Conservation (phyloP, 2,113 vertebrate genomes). For the Silurus glanis region DNA sequence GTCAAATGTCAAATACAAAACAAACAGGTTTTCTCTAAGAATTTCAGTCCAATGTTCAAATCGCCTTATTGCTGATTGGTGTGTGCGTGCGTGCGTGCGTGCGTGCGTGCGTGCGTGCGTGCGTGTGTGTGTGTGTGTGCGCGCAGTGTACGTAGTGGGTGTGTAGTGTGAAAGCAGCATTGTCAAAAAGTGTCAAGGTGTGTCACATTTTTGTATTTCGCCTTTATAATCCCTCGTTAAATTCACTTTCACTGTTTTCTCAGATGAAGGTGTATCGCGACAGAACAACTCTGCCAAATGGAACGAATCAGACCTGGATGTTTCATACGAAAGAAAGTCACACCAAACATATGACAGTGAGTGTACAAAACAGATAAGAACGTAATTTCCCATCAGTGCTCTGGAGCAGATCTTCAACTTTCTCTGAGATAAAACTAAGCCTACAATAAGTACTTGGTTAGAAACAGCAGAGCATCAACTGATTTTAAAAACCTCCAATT, state of each 20-base stretch:
- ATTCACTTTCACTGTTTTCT: background rate
- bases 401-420: background rate
- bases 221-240: background rate
- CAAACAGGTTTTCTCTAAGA: background rate
- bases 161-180: background rate
- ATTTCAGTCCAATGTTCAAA: constrained; percentile 11
- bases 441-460: background rate
- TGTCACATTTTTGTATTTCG: background rate
- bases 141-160: too few species aligned
- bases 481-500: constrained; percentile 21
- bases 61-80: background rate
- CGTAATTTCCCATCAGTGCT: background rate
- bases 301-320: constrained; percentile 87
- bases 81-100: background rate
- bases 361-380: constrained; percentile 9
- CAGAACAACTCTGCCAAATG: constrained; percentile 74
- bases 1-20: background rate
- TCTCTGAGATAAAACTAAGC: background rate
- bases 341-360: constrained; percentile 80
- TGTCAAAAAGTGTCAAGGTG: background rate
- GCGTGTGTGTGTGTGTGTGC: background rate
- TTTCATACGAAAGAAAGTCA: constrained; percentile 78
- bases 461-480: background rate
- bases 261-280: constrained; percentile 74
- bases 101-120: background rate